Base-by-base conservation (phyloP, 2,888 invertebrate species). In the Stictocephala bisonia region DNA sequence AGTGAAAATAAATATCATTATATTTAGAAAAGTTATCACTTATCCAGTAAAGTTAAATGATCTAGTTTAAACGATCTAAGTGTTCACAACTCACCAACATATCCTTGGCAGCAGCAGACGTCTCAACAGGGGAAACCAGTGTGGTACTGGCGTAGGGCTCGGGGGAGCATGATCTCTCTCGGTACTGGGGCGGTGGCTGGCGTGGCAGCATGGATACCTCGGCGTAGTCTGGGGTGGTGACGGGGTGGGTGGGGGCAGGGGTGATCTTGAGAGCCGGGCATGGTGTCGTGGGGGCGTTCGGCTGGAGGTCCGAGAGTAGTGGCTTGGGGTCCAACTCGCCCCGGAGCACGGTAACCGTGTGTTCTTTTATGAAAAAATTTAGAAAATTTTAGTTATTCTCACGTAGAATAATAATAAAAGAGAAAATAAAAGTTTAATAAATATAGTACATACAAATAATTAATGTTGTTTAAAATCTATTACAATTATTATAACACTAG, bases 71-170 rank as follows among this genome's bases (percentile, higher is more conserved):
- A n/a, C n/a, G n/a, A n/a, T n/a, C n/a, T n/a, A 31, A 31, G 7
- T 31, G 35, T 9, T 31, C 6, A 9, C 6, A 31, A 31, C 44
- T 26, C 3, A 64, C 64, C 64, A 44, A 11, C 26, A 44, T 26
- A 6, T 40, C 41, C 9, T 44, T 7, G 27, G 4, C 4, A 44
- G 41, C 2, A 11, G 64, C 41, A 6, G 44, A 9, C 4, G 44
- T 6, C 15, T 64, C 64, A n/a, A 64, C 41, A 2, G 64, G 64
- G 4, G 89, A 88, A 78, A 92, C 90, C 77, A 95, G 86, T 71
- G 94, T 93, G 22, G 95, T 95, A 20, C 94, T 95, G 71, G 95
- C 95, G 82, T 95, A 95, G 1, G 95, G 94, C 22, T 94, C 94
- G 1, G 93, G 93, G 0, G 92, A 92, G 73, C 87, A 89, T 73